Percentiles rank a stretch among this genome's conserved stretches.
phyloP scores from a whole-genome alignment of 2,888 invertebrate species.

The Hemaris fuciformis region DNA sequence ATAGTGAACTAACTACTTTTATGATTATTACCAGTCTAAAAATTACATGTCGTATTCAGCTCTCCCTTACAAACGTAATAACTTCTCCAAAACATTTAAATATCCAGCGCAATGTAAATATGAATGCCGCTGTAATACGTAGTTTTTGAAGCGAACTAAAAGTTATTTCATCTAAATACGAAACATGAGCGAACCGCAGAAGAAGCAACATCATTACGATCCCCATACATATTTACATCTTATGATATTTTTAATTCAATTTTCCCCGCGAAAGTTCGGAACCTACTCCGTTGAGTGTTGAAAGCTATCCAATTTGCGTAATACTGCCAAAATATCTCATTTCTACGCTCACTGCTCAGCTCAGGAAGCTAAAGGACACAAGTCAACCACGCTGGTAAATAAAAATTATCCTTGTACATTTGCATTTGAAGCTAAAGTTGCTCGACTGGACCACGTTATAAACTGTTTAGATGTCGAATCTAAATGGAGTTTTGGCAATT shows the following conservation, averaged over 20 bases:
- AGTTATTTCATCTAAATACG: slow-evolving; percentile 45
- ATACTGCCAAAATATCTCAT: slow-evolving; percentile 82
- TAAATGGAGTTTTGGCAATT: slow-evolving; percentile 80
- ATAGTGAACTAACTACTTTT: too few species aligned
- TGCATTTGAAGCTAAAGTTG: slow-evolving; percentile 35
- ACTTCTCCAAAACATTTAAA: neutral
- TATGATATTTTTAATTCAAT: slow-evolving; percentile 82
- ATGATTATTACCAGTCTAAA: too few species aligned
- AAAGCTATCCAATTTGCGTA: slow-evolving; percentile 83
- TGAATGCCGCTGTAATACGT: neutral
- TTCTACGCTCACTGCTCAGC: slow-evolving; percentile 75
- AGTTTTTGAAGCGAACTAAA: slow-evolving; percentile 24
- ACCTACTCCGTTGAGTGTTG: slow-evolving; percentile 81
- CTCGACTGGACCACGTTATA: slow-evolving; percentile 26
- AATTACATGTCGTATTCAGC: neutral
- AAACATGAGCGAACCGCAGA: slow-evolving; percentile 45
- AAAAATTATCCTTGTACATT: slow-evolving; percentile 31
- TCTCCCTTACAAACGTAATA: neutral
- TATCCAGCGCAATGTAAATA: neutral
- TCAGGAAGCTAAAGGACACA: slow-evolving; percentile 41
- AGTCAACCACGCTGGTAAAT: slow-evolving; percentile 21
- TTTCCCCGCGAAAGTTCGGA: slow-evolving; percentile 79
- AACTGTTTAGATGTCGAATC: slow-evolving; percentile 43
- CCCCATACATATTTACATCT: slow-evolving; percentile 76
- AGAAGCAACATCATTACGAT: slow-evolving; percentile 71